Percentiles rank a stretch among this genome's conserved stretches.
These are phyloP conservation scores for Diachrysia chrysitis DNA, from an alignment of 2,888 invertebrate genomes.

Conservation along the genomic window DNA sequence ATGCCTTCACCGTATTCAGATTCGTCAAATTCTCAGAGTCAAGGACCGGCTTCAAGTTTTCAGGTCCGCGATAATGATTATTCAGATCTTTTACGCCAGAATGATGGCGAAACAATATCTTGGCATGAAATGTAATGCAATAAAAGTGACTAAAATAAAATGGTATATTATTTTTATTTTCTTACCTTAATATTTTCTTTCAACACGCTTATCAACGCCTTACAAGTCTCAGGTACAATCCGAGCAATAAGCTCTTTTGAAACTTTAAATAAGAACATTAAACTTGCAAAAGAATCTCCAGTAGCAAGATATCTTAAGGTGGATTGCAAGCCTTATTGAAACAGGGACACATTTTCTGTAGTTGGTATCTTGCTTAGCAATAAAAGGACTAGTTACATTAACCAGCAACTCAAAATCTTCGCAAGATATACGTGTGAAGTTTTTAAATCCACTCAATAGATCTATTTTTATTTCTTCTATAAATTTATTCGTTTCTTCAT, in stretches of 20 bases:
- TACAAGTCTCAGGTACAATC: slow-evolving; percentile 40
- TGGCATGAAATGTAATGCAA: slow-evolving; percentile 40
- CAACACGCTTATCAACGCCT: slow-evolving; percentile 35
- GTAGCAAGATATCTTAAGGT: slow-evolving; percentile 46
- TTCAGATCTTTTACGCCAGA: slow-evolving; percentile 39
- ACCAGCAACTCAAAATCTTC: slow-evolving; percentile 37
- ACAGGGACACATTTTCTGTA: slow-evolving; percentile 43
- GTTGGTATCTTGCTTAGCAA: slow-evolving; percentile 42
- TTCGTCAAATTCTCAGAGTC: slow-evolving; percentile 44
- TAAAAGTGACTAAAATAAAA: slow-evolving; percentile 38
- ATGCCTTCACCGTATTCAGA: slow-evolving; percentile 47
- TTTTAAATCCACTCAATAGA: slow-evolving; percentile 44
- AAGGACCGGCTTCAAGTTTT: slow-evolving; percentile 32
- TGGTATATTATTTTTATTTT: slow-evolving; percentile 26
- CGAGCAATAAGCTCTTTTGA: slow-evolving; percentile 45
- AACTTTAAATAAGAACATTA: slow-evolving; percentile 40
- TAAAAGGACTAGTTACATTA: slow-evolving; percentile 26
- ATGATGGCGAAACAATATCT: slow-evolving; percentile 33
- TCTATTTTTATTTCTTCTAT: slow-evolving; percentile 50
- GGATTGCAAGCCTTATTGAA: slow-evolving; percentile 44
- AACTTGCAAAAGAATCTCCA: slow-evolving; percentile 40
- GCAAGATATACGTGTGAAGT: slow-evolving; percentile 39
- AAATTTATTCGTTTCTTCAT: slow-evolving; percentile 50
- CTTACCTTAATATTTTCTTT: slow-evolving; percentile 44
- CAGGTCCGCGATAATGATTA: slow-evolving; percentile 40